phyloP scores from a whole-genome alignment of 2,113 vertebrate species.

The Tenrec ecaudatus region DNA sequence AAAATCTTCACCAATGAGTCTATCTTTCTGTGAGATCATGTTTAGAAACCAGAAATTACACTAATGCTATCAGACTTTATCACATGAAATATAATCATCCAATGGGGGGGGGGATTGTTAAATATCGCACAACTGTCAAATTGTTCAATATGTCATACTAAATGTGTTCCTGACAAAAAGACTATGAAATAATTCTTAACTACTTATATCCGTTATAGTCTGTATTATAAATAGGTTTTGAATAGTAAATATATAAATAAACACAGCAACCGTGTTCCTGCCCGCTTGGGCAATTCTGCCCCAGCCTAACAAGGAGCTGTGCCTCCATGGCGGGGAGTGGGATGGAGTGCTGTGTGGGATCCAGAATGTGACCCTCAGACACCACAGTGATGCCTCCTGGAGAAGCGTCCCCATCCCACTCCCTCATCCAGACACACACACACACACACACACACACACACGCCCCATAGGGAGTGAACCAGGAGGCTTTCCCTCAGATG shows the following conservation, averaged over 20 bases:
- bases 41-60: slow-evolving; percentile 24
- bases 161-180: slow-evolving; percentile 50
- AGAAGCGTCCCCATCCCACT: neutral
- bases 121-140: neutral
- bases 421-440: too few species aligned
- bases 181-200: slow-evolving; percentile 2
- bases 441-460: too few species aligned
- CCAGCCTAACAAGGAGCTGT: neutral
- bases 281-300: neutral
- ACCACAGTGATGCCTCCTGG: neutral
- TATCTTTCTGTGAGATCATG: neutral
- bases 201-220: neutral
- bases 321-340: neutral
- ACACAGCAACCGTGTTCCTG: neutral
- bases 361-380: neutral
- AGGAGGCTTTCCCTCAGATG: neutral
- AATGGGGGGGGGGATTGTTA: slow-evolving; percentile 7
- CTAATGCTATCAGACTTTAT: neutral
- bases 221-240: too few species aligned
- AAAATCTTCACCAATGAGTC: neutral
- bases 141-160: slow-evolving; percentile 22
- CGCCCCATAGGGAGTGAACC: neutral
- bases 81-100: neutral
- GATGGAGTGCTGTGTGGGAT: too few species aligned
- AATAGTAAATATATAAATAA: neutral